phyloP scores from a whole-genome alignment of 2,888 invertebrate species.

The Podabrus alpinus region DNA sequence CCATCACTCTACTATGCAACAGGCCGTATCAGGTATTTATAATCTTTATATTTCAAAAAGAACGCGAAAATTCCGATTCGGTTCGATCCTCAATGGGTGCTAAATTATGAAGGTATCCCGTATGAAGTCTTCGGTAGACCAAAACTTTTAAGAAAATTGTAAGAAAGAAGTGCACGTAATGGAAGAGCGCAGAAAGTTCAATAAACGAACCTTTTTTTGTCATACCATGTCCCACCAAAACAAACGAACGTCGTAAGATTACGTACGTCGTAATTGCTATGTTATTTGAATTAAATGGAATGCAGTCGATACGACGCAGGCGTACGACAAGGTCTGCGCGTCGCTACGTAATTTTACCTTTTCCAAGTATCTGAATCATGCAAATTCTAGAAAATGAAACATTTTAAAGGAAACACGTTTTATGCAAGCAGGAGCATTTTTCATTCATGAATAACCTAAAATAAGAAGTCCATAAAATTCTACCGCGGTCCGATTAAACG shows the following conservation, averaged over 20 bases:
- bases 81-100: background rate
- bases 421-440: background rate
- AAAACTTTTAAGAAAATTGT: background rate
- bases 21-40: conserved; percentile 38
- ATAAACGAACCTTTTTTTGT: background rate
- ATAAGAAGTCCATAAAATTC: background rate
- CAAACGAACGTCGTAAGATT: background rate
- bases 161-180: background rate
- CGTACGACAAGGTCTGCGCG: conserved; percentile 12
- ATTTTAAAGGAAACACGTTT: background rate
- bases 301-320: conserved; percentile 24
- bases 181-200: background rate
- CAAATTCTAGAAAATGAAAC: background rate
- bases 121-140: background rate
- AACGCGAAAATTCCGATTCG: background rate
- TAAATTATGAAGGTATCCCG: background rate
- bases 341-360: conserved; percentile 6
- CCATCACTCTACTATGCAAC: conserved; percentile 44
- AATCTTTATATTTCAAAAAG: background rate
- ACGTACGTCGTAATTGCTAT: conserved; percentile 29
- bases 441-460: background rate
- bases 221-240: background rate
- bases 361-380: conserved; percentile 18
- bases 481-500: background rate
- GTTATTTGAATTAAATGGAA: conserved; percentile 22